Evolutionary conservation across 2,797 vertebrate genomes (phyloP).

Genomic region (Vultur gryphus): DNA sequence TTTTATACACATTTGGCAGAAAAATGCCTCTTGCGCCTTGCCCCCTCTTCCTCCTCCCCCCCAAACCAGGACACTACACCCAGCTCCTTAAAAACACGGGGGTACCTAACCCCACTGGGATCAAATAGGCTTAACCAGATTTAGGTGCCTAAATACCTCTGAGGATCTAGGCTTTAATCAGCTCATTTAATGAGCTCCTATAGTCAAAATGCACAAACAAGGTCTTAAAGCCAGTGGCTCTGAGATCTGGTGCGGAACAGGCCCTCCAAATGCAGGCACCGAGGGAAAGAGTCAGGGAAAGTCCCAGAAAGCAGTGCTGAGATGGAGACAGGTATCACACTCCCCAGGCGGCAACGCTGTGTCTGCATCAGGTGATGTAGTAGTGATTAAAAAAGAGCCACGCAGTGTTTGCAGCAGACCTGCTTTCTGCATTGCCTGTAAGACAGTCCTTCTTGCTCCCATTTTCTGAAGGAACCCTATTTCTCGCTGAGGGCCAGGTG

Average conservation of each 20-base stretch:
- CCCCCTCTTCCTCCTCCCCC: background rate
- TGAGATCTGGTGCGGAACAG: background rate
- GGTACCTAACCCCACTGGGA: background rate
- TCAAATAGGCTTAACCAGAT: background rate
- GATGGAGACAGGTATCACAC: background rate
- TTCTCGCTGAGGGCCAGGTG: background rate
- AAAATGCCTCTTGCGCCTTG: background rate
- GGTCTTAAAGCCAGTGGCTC: background rate
- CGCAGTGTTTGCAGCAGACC: background rate
- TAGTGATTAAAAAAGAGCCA: background rate
- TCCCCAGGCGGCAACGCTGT: background rate
- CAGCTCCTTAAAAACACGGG: background rate
- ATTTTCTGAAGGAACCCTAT: background rate
- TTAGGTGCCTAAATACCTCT: background rate
- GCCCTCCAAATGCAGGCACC: background rate
- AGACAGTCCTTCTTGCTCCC: background rate
- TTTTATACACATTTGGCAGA: background rate
- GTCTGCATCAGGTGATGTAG: background rate
- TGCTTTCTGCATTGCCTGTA: background rate
- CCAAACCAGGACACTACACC: background rate
- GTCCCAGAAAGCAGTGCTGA: background rate
- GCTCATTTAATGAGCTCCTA: background rate
- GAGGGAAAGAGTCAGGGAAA: background rate
- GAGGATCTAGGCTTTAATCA: slow-evolving; percentile 9
- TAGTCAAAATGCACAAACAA: slow-evolving; percentile 31